Evolutionary conservation across 2,797 vertebrate genomes (phyloP), one percentile per base, ranked within the genome.

Genomic region (Enteromius afrohamiltoni): DNA sequence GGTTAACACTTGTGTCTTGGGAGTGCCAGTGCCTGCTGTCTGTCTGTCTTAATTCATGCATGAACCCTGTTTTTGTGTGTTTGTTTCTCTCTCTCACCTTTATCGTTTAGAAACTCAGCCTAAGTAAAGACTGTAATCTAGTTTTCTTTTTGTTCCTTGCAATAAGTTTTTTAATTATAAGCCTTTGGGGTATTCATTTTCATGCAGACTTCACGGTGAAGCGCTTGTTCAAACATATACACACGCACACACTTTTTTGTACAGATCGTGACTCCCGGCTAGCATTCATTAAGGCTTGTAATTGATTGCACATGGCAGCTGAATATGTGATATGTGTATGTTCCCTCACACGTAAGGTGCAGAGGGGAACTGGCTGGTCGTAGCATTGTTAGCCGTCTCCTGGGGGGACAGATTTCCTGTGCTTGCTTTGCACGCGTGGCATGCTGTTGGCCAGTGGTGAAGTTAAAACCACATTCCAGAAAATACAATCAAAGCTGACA

Each of bases 231-330:
- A 8, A 89, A 86, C 16, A 65, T 62, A 53, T 31, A 37, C 76
- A 49, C 79, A 47, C 45, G 3, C 80, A 53, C 40, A 55, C 76
- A 49, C 74, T 47, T n/a, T 70, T 42, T 45, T 80, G 37, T 31
- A 55, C 10, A 40, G 31, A 26, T 67, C n/a, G 0, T 73, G 83
- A 88, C 84, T 82, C 82, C 82, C 49, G 47, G 91, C 95, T 96
- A 95, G 91, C 90, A 83, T 95, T 95, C 93, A 96, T 96, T 96
- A 96, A 84, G 85, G 68, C 49, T 67, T 76, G 89, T 95, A 93
- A 97, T 96, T 96, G 95, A 93, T 93, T 95, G 91, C 96, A 96
- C 90, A 93, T 96, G 95, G 92, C 86, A 85, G 69, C 86, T 26
- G 80, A 91, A 34, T 92, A 93, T 94, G 90, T 95, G 95, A 94